Conservation (phyloP, 2,888 invertebrate species). For the Perithous albicinctus region DNA sequence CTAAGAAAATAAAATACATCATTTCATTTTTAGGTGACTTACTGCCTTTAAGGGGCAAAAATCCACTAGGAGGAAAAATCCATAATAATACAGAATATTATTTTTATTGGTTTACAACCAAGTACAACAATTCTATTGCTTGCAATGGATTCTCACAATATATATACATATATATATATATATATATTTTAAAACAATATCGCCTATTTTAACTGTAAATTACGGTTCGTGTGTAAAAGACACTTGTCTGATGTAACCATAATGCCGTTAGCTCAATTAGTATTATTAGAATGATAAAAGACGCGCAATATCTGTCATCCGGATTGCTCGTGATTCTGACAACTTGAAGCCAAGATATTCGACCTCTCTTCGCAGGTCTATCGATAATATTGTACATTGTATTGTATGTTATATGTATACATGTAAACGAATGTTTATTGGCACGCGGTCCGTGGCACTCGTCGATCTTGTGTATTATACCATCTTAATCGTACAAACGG, state of each 20-base stretch:
- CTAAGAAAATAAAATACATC: too few species aligned
- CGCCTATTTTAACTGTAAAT: too few species aligned
- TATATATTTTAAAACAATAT: too few species aligned
- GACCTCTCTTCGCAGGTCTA: constrained; percentile 30
- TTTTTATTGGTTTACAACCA: too few species aligned
- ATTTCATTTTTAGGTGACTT: too few species aligned
- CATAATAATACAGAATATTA: too few species aligned
- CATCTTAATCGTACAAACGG: constrained; percentile 45
- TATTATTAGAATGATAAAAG: constrained; percentile 53
- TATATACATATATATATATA: too few species aligned
- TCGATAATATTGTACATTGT: constrained; percentile 53
- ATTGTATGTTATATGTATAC: neutral
- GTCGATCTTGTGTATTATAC: constrained; percentile 4
- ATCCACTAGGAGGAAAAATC: too few species aligned
- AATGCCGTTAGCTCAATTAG: constrained; percentile 48
- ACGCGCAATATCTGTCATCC: constrained; percentile 61
- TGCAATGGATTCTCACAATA: too few species aligned
- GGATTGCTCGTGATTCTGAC: constrained; percentile 57
- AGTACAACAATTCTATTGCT: too few species aligned
- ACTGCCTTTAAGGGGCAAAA: too few species aligned
- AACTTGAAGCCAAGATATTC: neutral
- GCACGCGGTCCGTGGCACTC: neutral
- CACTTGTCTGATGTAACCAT: neutral
- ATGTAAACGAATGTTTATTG: neutral
- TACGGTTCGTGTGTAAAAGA: neutral